These are phyloP conservation scores for Calcarius lapponicus DNA, from an alignment of 2,797 vertebrate genomes.

Conservation along the genomic window DNA sequence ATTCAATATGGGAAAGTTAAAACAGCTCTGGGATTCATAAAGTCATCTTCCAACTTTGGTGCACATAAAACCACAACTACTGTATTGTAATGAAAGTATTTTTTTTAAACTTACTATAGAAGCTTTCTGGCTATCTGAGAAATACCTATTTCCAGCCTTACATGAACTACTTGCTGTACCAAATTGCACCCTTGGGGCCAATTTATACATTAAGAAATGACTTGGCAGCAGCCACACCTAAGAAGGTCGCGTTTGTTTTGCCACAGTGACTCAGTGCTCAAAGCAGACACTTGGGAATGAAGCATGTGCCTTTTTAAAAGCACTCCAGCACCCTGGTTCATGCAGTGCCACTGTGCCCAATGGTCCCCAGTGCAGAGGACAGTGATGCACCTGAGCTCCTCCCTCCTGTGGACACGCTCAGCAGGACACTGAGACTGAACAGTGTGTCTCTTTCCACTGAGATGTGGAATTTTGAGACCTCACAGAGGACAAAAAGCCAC, in stretches of 20 bases:
- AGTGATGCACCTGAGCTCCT: not conserved
- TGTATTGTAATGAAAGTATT: not conserved
- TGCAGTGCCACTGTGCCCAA: not conserved
- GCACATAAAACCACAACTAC: slow-evolving; percentile 48
- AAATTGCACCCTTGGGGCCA: not conserved
- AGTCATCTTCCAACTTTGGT: slow-evolving; percentile 45
- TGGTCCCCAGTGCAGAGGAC: not conserved
- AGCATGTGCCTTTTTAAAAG: not conserved
- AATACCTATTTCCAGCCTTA: not conserved
- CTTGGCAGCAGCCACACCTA: slow-evolving; percentile 35
- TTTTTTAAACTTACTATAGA: not conserved
- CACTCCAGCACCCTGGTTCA: not conserved
- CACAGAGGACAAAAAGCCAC: not conserved
- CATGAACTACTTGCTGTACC: not conserved
- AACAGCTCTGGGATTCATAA: slow-evolving; percentile 62
- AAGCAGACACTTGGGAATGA: not conserved
- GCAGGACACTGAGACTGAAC: not conserved
- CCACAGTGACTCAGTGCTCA: not conserved
- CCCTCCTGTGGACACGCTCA: not conserved
- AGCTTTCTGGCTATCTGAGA: slow-evolving; percentile 1
- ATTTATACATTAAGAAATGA: slow-evolving; percentile 16
- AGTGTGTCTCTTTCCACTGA: rapidly evolving
- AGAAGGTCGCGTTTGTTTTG: not conserved
- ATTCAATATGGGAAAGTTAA: slow-evolving; percentile 39
- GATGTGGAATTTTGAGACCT: not conserved